Evolutionary conservation across 2,797 vertebrate genomes (phyloP).

Genomic region (Aotus griseimembra): DNA sequence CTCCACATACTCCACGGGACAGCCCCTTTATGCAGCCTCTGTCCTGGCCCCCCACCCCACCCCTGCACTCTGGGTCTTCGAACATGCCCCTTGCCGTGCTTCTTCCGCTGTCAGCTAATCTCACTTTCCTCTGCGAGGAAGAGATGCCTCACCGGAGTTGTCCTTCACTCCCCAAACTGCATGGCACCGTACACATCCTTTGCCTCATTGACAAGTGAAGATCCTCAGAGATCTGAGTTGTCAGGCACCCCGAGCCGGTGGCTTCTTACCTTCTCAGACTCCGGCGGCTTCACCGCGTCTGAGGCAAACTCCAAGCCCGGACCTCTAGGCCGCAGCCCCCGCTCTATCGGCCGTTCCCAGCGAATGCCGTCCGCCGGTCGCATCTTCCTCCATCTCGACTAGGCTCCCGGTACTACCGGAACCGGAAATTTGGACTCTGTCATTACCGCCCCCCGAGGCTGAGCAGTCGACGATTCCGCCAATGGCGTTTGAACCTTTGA

Average conservation of each 20-base stretch:
- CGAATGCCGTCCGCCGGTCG: not conserved
- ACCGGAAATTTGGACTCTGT: conserved; percentile 63
- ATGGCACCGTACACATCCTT: not conserved
- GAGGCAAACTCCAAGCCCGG: conserved; percentile 17
- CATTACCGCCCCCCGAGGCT: conserved; percentile 14
- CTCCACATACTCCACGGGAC: conserved; percentile 36
- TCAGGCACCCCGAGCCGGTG: not conserved
- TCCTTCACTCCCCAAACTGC: not conserved
- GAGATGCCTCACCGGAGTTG: not conserved
- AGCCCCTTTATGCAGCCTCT: not conserved
- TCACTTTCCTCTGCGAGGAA: not conserved
- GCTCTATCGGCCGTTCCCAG: not conserved
- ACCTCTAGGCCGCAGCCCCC: conserved; percentile 50
- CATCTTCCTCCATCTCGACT: conserved; percentile 77
- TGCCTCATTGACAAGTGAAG: not conserved
- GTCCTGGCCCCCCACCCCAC: not conserved
- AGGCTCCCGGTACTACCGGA: conserved; percentile 53
- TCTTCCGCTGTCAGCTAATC: not conserved
- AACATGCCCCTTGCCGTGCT: not conserved
- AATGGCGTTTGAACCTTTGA: conserved; percentile 41
- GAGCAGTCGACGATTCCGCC: not conserved
- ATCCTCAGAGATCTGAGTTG: not conserved
- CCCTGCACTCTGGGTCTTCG: not conserved
- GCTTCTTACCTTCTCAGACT: conserved; percentile 49
- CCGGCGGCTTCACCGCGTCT: not conserved